Evolutionary conservation across 2,888 invertebrate species (phyloP), one percentile per base, ranked within the genome.

Genomic region (Acholoe squamosa): DNA sequence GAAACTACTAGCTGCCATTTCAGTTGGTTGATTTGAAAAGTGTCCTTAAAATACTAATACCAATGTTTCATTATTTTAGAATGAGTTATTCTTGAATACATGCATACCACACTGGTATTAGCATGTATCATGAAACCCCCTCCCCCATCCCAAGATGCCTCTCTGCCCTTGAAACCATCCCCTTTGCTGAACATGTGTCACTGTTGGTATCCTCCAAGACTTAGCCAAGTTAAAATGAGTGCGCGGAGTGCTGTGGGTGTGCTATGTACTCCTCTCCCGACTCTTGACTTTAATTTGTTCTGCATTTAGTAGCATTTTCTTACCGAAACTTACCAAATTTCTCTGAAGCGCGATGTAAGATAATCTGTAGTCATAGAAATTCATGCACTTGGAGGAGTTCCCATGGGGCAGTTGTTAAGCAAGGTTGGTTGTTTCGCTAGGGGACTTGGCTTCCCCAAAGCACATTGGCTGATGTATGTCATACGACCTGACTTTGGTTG

Each of bases 401-500:
- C 22, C 19, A 43, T 43, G 33, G 80, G 16, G 19, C 22, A 19
- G 25, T 22, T n/a, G 80, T 80, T 80, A 33, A 43, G 80, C n/a
- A 25, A 16, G 31, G 80, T 33, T 80, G 33, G 22, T 80, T 19
- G 80, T 19, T 80, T 80, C n/a, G 12, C 0, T 7, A 5, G 22
- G 80, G 80, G 31, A 71, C 25, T 12, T 80, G 25, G 7, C 10
- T 84, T 84, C 43, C 43, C n/a, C 0, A 19, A 28, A 86, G 80
- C 80, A 86, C 56, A 86, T 86, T 86, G 86, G 86, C 86, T 86
- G 86, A 86, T 86, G 86, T 86, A 86, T 86, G 86, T 54, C 86
- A 86, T 86, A 54, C 86, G 86, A 54, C 86, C 86, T 51, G 54
- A 7, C 0, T 25, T 54, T 54, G 86, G 86, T 86, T 52, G 86